These are phyloP conservation scores for Microplitis deprimator DNA, from an alignment of 2,888 invertebrate species.

Conservation along the genomic window DNA sequence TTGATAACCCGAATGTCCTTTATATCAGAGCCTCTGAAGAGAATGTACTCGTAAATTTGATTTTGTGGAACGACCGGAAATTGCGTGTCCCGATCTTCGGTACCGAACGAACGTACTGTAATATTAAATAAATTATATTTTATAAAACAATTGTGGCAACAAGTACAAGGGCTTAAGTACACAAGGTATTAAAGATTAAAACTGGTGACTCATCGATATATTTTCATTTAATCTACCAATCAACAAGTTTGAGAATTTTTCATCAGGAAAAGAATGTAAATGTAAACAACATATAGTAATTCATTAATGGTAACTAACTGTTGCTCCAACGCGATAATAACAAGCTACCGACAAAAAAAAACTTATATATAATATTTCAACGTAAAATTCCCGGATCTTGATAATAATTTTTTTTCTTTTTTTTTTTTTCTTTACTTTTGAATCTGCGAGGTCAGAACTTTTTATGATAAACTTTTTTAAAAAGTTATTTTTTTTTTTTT, in stretches of 20 bases:
- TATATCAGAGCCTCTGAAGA: conserved; percentile 98
- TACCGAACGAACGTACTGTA: conserved; percentile 98
- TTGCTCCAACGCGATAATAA: background rate
- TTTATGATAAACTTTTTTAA: background rate
- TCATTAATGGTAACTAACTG: background rate
- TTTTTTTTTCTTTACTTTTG: background rate
- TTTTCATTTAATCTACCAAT: background rate
- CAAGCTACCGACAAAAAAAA: conserved; percentile 12
- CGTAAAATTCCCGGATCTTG: background rate
- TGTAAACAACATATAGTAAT: conserved; percentile 19
- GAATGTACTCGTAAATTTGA: conserved; percentile 98
- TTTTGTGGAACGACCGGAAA: conserved; percentile 96
- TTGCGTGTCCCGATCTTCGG: conserved; percentile 96
- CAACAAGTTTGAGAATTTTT: background rate
- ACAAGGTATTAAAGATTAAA: background rate
- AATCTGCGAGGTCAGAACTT: background rate
- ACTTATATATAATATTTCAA: background rate
- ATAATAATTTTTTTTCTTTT: background rate
- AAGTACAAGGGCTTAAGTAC: background rate
- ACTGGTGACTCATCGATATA: background rate
- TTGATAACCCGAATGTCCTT: conserved; percentile 98
- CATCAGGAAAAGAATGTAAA: background rate
- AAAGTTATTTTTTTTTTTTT: background rate
- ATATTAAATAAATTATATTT: conserved; percentile 54
- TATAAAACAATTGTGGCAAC: background rate